Base-by-base conservation (phyloP, 2,113 vertebrate genomes). In the Loxodonta africana region DNA sequence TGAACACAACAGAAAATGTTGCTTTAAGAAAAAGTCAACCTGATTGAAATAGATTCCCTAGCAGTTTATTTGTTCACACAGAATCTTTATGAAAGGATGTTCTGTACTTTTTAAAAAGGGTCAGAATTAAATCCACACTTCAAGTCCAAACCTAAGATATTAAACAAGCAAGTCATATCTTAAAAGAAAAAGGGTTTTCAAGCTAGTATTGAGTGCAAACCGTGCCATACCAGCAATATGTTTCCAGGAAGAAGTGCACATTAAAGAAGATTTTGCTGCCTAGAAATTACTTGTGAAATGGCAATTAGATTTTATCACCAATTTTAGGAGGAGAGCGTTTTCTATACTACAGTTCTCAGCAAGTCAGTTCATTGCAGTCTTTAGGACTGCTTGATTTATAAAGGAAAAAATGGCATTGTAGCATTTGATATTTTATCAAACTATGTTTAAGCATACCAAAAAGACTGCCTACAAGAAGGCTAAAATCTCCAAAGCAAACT, bases 1-100 rank as follows among this genome's bases (percentile, higher is more conserved):
- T 98, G 48, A 17, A n/a, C 41, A 25, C 33, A 96, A 95, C 76
- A 67, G 74, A 92, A 97, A 97, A 91, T n/a, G 53, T 94, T 92
- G 93, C 93, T 87, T 86, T 88, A 17, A 88, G 17, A 65, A 78
- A 94, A 89, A 90, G 51, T 83, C 78, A 4, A 26, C 0, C 8
- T 69, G 80, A 92, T 62, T 83, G 82, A 90, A 97, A 91, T 12
- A 53, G 33, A 63, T 95, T 62, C 12, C 28, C 41, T 80, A 11
- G 25, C 71, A 48, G 8, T 28, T 53, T 65, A 67, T 85, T 84
- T 82, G 91, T 37, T 86, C 10, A 69, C 41, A 46, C 11, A 71
- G 57, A 83, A 88, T n/a, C 30, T 8, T 90, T 71, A 69, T 0
- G 2, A 92, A 33, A 25, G 5, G 26, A 2, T 37, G 2, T 2